Evolutionary conservation across 2,888 invertebrate genomes (phyloP).

Genomic region (Luperina testacea): DNA sequence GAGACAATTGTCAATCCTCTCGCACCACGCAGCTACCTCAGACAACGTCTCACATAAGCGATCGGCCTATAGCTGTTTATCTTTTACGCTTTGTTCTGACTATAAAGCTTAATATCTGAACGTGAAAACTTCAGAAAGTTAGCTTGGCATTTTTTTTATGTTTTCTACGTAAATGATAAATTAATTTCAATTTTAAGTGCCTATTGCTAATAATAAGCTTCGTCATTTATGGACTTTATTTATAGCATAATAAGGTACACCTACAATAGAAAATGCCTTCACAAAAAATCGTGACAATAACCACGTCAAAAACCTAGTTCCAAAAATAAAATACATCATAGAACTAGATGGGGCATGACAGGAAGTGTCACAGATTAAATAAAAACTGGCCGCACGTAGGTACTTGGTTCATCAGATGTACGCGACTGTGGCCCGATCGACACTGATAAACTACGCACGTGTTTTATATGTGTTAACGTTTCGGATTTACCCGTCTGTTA

Average conservation of each 20-base stretch:
- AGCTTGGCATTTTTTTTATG: not conserved
- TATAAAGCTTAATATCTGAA: not conserved
- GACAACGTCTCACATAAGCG: too few relatives aligned
- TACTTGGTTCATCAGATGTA: constrained; percentile 62
- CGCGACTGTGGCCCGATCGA: constrained; percentile 61
- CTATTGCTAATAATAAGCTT: not conserved
- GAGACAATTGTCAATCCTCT: too few relatives aligned
- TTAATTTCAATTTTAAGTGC: not conserved
- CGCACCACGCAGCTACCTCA: too few relatives aligned
- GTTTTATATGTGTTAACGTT: constrained; percentile 50
- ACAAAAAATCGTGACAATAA: constrained; percentile 33
- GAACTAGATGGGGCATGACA: constrained; percentile 65
- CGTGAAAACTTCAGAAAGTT: not conserved
- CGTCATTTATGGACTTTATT: not conserved
- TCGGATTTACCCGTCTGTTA: constrained; percentile 50
- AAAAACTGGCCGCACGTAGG: constrained; percentile 64
- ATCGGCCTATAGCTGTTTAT: not conserved
- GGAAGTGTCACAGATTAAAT: constrained; percentile 74
- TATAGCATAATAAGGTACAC: not conserved
- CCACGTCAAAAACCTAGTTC: constrained; percentile 35
- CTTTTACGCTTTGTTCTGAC: not conserved
- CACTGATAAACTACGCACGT: constrained; percentile 62
- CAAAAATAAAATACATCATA: constrained; percentile 52
- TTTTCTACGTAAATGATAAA: not conserved
- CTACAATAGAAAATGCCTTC: not conserved